Conservation (phyloP, 2,888 invertebrate species). For the Sinentomon sp. region DNA sequence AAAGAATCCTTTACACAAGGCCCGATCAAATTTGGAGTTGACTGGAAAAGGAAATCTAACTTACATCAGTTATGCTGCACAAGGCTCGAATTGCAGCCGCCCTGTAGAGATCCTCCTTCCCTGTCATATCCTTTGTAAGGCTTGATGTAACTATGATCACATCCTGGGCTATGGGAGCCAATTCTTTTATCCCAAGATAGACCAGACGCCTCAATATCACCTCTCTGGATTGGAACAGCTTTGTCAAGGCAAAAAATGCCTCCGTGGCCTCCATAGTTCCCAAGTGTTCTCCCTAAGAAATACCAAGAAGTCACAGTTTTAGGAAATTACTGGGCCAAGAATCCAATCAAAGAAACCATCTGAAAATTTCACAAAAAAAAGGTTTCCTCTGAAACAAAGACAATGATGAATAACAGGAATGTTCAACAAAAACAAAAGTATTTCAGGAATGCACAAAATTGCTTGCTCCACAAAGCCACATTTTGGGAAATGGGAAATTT, state of each 20-base stretch:
- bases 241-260: conserved; percentile 97
- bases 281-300: conserved; percentile 60
- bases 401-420: too few species aligned
- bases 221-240: conserved; percentile 92
- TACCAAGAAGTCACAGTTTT: conserved; percentile 4
- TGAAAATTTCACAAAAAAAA: too few species aligned
- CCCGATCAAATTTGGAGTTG: too few species aligned
- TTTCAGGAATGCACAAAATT: too few species aligned
- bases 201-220: conserved; percentile 79
- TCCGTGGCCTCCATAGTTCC: conserved; percentile 90
- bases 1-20: too few species aligned
- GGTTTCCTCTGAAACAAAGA: too few species aligned
- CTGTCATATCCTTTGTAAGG: conserved; percentile 94
- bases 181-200: conserved; percentile 81
- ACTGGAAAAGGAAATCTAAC: too few species aligned
- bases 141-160: conserved; percentile 97
- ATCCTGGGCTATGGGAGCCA: conserved; percentile 83
- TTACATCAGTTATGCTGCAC: conserved; percentile 82
- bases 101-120: conserved; percentile 68
- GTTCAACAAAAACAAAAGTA: too few species aligned
- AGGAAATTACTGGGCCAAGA: background rate
- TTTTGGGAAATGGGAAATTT: too few species aligned
- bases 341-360: too few species aligned
- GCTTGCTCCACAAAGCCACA: too few species aligned
- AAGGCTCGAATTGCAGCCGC: conserved; percentile 90